These are phyloP conservation scores for Thaumatotibia leucotreta DNA, from an alignment of 1,140 invertebrate species.

Conservation along the genomic window DNA sequence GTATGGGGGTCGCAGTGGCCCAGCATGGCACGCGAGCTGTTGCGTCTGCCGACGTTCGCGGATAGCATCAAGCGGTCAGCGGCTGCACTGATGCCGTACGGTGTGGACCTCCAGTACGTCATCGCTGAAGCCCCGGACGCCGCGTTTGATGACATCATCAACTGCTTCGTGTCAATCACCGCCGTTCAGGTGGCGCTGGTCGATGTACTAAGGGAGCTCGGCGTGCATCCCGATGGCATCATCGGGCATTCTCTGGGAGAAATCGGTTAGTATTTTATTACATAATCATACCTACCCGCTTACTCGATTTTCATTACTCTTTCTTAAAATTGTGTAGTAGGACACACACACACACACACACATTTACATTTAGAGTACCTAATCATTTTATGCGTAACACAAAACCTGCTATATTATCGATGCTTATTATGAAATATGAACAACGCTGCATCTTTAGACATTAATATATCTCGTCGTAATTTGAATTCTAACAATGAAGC, in stretches of 20 bases:
- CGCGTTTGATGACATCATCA: slow-evolving; percentile 88
- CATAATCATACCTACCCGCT: no score
- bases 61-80: slow-evolving; percentile 86
- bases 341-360: no score
- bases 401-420: no score
- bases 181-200: slow-evolving; percentile 96
- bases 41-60: slow-evolving; percentile 88
- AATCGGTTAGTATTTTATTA: slow-evolving; percentile 79
- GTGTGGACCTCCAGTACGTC: slow-evolving; percentile 88
- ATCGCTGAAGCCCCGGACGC: slow-evolving; percentile 86
- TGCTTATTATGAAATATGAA: no score
- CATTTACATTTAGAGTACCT: no score
- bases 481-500: no score
- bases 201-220: slow-evolving; percentile 86
- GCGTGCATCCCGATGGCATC: slow-evolving; percentile 93
- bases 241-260: slow-evolving; percentile 97
- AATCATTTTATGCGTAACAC: no score
- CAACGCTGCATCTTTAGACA: no score
- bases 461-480: no score
- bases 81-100: slow-evolving; percentile 84
- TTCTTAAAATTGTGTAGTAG: no score
- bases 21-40: slow-evolving; percentile 92
- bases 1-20: slow-evolving; percentile 98
- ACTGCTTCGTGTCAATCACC: slow-evolving; percentile 95
- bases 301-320: no score